phyloP scores from a whole-genome alignment of 2,797 vertebrate genomes.

The Betta splendens region DNA sequence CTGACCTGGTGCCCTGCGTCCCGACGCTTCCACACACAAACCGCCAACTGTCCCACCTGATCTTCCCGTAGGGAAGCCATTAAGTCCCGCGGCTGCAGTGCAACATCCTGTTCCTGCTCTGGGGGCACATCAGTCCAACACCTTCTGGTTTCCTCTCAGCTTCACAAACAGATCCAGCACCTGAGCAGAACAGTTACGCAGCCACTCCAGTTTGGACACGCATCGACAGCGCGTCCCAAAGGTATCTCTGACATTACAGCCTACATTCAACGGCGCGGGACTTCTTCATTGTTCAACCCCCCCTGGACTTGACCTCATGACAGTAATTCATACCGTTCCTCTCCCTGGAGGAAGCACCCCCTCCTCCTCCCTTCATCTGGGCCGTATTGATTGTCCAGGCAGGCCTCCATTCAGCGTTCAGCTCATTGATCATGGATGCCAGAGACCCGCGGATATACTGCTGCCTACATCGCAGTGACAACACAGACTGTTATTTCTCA shows the following conservation, averaged over 20 bases:
- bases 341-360: background rate
- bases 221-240: constrained; percentile 5
- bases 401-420: constrained; percentile 44
- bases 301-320: constrained; percentile 26
- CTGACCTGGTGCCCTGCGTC: too few species aligned
- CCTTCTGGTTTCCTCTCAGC: background rate
- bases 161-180: background rate
- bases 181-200: background rate
- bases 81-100: background rate
- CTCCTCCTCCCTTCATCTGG: constrained; percentile 21
- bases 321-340: constrained; percentile 51
- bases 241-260: constrained; percentile 2
- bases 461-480: constrained; percentile 39
- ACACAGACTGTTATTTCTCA: constrained; percentile 44
- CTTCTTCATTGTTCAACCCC: background rate
- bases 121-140: background rate
- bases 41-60: background rate
- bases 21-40: too few species aligned
- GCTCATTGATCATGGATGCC: constrained; percentile 66
- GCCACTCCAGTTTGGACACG: background rate
- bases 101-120: background rate
- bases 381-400: constrained; percentile 53
- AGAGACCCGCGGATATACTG: constrained; percentile 51
- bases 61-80: background rate
- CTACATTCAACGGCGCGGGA: constrained; percentile 6